Base-by-base conservation (phyloP, 2,797 vertebrate species). In the Epinephelus awoara region DNA sequence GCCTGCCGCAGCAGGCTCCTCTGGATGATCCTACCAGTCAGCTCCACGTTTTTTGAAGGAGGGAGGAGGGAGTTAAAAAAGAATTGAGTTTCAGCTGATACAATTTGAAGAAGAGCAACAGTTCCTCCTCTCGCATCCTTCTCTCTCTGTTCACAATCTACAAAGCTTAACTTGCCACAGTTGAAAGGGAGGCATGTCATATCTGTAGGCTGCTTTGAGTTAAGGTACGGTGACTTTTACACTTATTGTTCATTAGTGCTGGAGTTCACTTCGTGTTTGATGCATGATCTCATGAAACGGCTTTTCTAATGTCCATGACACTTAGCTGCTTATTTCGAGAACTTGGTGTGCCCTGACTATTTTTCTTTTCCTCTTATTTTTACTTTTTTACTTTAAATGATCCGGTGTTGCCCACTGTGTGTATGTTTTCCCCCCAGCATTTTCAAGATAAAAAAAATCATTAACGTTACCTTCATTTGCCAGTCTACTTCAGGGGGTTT, bases 1-100 rank as follows among this genome's bases (percentile, higher is more conserved):
- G 64, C 25, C 27, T 67, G 67, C 61, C 17, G 59, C 59, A 29
- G 63, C 59, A 29, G 63, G 58, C 68, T 71, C 25, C 38, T 19
- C 44, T 25, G 52, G 46, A 19, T 38, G 55, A 73, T 82, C 85
- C 89, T 90, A 88, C 85, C 91, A 84, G 78, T 69, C 79, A 70
- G 63, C 68, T 83, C 83, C 93, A 93, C 91, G 92, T 91, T 88
- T 90, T 69, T 67, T 64, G 72, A 1, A 54, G 27, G 65, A 47
- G 63, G 65, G 57, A 80, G 83, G 75, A 76, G 83, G 67, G 80
- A 80, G 56, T 79, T 86, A 38, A 76, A 72, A 40, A 74, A 76
- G 79, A 82, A 67, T 25, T 78, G 57, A 63, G 57, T 69, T 73
- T 86, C 69, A 82, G 81, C 79, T 89, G 89, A 69, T 88, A 72